Evolutionary conservation across 2,888 invertebrate genomes (phyloP).

Genomic region (Rhamphomyia laevipes): DNA sequence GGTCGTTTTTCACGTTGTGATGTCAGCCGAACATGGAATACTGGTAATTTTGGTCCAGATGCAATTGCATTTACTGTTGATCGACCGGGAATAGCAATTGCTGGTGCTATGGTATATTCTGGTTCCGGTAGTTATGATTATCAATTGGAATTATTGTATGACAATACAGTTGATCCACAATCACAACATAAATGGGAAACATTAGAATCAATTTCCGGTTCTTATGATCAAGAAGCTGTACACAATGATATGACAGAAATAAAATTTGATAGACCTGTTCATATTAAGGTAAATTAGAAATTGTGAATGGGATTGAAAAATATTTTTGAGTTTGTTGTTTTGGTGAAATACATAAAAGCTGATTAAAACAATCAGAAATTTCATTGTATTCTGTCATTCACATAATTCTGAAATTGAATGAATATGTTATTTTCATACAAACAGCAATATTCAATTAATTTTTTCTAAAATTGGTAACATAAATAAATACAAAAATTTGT

Average conservation of each 20-base stretch:
- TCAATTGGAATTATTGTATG: conserved; percentile 78
- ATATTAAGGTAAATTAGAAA: conserved; percentile 54
- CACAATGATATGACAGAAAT: conserved; percentile 81
- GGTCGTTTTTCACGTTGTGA: conserved; percentile 85
- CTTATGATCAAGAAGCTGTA: conserved; percentile 72
- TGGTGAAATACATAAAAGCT: no score
- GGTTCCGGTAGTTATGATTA: conserved; percentile 84
- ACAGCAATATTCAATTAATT: no score
- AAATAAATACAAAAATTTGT: neutral
- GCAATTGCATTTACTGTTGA: conserved; percentile 93
- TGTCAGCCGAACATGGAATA: conserved; percentile 88
- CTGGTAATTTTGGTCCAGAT: conserved; percentile 92
- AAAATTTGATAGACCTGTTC: conserved; percentile 79
- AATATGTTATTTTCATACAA: neutral
- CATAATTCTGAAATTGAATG: no score
- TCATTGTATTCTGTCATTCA: no score
- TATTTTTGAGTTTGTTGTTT: no score
- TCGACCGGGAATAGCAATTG: conserved; percentile 73
- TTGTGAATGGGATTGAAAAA: no score
- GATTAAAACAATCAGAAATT: no score
- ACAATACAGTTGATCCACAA: conserved; percentile 43
- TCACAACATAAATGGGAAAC: conserved; percentile 72
- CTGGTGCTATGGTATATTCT: conserved; percentile 82
- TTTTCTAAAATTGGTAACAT: no score
- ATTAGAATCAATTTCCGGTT: conserved; percentile 70